phyloP scores from a whole-genome alignment of 2,797 vertebrate species.

The Kryptopterus vitreolus region DNA sequence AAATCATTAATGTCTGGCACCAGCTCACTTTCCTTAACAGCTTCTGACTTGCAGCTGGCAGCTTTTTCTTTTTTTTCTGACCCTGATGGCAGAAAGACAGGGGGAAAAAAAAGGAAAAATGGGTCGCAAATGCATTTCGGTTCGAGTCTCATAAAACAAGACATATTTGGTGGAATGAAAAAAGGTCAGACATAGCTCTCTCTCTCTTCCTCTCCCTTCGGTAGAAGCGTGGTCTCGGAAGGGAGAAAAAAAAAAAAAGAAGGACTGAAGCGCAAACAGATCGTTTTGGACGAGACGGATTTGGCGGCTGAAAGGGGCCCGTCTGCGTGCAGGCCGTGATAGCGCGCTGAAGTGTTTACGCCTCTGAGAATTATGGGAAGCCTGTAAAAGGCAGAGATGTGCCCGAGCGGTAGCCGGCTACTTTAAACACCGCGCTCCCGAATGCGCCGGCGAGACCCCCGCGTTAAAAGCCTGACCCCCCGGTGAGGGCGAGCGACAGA shows the following conservation, averaged over 20 bases:
- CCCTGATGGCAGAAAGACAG: not conserved
- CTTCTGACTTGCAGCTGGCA: conserved; percentile 41
- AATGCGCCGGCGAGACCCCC: not conserved
- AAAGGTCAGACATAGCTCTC: conserved; percentile 21
- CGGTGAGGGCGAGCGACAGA: conserved; percentile 24
- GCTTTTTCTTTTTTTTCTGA: not conserved
- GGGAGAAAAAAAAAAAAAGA: too few relatives aligned
- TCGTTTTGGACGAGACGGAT: conserved; percentile 48
- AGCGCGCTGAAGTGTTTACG: conserved; percentile 55
- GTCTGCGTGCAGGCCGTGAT: conserved; percentile 34
- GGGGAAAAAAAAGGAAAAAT: not conserved
- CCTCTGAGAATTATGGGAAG: conserved; percentile 52
- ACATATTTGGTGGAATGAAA: conserved; percentile 16
- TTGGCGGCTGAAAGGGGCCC: conserved; percentile 41
- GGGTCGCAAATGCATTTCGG: not conserved
- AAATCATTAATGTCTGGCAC: conserved; percentile 43
- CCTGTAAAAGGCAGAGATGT: conserved; percentile 35
- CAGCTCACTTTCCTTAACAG: conserved; percentile 38
- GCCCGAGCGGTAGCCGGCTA: conserved; percentile 47
- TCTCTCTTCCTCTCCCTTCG: too few relatives aligned
- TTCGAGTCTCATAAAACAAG: conserved; percentile 39
- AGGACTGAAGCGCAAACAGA: conserved; percentile 47
- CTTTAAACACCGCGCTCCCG: conserved; percentile 39
- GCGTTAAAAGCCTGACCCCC: not conserved
- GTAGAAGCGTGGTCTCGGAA: conserved; percentile 1